phyloP scores from a whole-genome alignment of 2,888 invertebrate genomes.

The Conomelus anceps region DNA sequence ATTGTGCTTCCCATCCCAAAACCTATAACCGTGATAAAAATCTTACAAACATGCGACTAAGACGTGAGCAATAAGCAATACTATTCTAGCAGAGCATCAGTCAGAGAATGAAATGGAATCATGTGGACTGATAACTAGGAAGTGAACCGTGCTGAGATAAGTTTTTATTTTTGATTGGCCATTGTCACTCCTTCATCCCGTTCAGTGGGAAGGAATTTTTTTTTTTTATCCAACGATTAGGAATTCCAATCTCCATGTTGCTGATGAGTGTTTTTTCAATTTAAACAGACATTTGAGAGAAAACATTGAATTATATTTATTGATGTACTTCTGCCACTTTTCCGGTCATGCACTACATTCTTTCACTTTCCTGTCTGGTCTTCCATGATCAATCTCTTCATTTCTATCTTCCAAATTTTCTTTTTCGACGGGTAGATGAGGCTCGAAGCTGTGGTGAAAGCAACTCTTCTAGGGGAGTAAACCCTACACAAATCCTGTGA shows the following conservation, averaged over 20 bases:
- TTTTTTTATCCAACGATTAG: neutral
- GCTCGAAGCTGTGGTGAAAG: no score
- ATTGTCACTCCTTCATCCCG: neutral
- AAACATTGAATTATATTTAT: no score
- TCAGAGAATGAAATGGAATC: neutral
- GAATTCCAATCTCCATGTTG: neutral
- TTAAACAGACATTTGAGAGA: no score
- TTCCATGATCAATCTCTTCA: no score
- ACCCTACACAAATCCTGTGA: no score
- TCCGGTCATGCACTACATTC: no score
- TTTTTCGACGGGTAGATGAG: no score
- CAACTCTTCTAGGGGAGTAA: no score
- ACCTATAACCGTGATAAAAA: neutral
- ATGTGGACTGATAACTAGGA: neutral
- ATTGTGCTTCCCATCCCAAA: neutral
- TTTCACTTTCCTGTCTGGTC: no score
- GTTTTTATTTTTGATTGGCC: neutral
- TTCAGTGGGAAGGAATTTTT: neutral
- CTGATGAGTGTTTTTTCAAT: no score
- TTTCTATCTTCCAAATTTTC: no score
- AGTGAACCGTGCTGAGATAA: neutral
- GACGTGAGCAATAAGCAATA: neutral
- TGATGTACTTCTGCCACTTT: no score
- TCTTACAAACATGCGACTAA: neutral
- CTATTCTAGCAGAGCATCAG: neutral